phyloP scores from a whole-genome alignment of 2,113 vertebrate species.

The Anarrhichthys ocellatus region DNA sequence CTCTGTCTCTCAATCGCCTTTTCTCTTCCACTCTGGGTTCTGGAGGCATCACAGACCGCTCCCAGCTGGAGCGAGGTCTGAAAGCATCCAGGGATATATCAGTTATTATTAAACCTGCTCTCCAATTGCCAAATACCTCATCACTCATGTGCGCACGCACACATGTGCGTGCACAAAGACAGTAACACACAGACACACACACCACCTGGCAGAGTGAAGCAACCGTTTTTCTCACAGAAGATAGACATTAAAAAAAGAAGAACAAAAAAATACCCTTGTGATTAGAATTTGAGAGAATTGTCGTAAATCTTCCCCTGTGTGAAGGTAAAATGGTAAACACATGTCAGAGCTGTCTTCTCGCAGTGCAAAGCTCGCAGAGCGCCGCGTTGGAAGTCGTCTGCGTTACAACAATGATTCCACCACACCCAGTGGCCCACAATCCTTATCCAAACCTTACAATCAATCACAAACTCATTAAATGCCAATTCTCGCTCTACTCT shows the following conservation, averaged over 20 bases:
- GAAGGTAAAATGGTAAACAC: constrained; percentile 77
- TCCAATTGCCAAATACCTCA: constrained; percentile 75
- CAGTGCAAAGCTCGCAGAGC: constrained; percentile 49
- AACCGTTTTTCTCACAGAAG: constrained; percentile 64
- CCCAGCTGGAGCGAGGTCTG: constrained; percentile 73
- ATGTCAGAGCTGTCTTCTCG: constrained; percentile 67
- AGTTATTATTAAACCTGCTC: constrained; percentile 76
- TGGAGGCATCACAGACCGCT: constrained; percentile 70
- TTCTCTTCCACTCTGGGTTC: constrained; percentile 57
- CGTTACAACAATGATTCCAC: constrained; percentile 49
- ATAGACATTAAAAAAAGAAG: constrained; percentile 63
- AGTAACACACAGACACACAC: constrained; percentile 26
- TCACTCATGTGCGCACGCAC: constrained; percentile 59
- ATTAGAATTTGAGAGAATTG: constrained; percentile 72
- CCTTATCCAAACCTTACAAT: constrained; percentile 44
- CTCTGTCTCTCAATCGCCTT: constrained; percentile 45
- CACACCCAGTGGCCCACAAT: constrained; percentile 41
- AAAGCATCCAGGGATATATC: constrained; percentile 74
- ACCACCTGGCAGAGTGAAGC: constrained; percentile 72
- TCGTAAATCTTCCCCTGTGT: constrained; percentile 67
- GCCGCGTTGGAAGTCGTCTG: constrained; percentile 49
- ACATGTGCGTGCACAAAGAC: not conserved
- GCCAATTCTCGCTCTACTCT: not conserved
- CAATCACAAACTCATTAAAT: constrained; percentile 46
- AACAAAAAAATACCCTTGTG: constrained; percentile 68